Conservation (phyloP, 2,113 vertebrate genomes). For the Chaetorhynchus papuensis region DNA sequence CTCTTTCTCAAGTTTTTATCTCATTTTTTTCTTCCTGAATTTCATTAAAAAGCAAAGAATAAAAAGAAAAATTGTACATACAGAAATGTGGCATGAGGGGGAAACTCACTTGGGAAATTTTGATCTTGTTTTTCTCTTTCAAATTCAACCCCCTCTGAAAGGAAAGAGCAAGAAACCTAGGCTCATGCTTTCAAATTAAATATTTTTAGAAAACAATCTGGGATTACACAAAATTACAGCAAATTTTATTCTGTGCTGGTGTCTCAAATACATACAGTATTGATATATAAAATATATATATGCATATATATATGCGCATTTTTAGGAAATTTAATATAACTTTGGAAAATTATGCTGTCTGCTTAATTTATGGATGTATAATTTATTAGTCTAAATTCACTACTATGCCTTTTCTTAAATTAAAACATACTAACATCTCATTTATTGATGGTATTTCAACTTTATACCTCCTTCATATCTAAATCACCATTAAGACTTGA, state of each 20-base stretch:
- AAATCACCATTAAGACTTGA: background rate
- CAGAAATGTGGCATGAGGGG: accelerated
- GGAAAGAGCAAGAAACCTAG: background rate
- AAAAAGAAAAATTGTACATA: background rate
- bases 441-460: background rate
- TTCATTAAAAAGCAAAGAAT: background rate
- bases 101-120: background rate
- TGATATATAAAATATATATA: background rate
- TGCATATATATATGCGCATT: background rate
- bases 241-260: background rate
- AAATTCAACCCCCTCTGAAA: background rate
- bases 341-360: background rate
- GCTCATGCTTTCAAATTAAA: background rate
- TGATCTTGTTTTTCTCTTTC: background rate
- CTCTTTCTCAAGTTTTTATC: background rate
- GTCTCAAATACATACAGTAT: background rate
- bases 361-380: background rate
- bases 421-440: background rate
- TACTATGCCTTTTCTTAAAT: background rate
- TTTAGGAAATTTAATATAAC: background rate
- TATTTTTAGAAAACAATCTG: background rate
- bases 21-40: background rate
- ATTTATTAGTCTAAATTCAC: background rate
- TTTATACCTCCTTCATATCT: background rate
- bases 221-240: background rate